Evolutionary conservation across 2,797 vertebrate genomes (phyloP).

Genomic region (Sarcoramphus papa): DNA sequence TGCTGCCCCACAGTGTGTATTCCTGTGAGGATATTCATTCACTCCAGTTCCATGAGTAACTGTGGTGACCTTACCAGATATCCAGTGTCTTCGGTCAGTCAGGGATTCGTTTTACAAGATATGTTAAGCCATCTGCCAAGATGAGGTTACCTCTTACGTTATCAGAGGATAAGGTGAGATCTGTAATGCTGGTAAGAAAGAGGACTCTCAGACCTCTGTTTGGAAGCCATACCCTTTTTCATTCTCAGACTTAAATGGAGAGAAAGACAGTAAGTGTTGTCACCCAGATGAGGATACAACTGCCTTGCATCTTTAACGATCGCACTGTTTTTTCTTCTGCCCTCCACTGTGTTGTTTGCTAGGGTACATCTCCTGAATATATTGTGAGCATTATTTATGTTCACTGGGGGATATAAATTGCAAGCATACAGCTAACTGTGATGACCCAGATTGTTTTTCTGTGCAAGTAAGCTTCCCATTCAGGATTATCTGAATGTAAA

Average conservation of each 20-base stretch:
- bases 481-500: slow-evolving; percentile 7
- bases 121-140: background rate
- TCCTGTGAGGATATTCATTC: background rate
- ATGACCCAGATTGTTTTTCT: background rate
- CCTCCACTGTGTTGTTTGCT: background rate
- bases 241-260: background rate
- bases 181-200: background rate
- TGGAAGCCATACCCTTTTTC: background rate
- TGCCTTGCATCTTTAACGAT: background rate
- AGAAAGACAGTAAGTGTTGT: background rate
- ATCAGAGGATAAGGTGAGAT: background rate
- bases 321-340: background rate
- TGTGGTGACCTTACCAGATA: background rate
- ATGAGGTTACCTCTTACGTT: background rate
- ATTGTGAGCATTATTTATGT: background rate
- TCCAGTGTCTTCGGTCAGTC: background rate
- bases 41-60: background rate
- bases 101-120: background rate
- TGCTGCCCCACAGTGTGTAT: background rate
- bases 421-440: background rate
- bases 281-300: background rate
- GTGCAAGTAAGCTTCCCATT: background rate
- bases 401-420: background rate
- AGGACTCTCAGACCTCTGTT: background rate
- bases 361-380: background rate